Conservation (phyloP, 2,888 invertebrate genomes). For the Coenonympha arcania region DNA sequence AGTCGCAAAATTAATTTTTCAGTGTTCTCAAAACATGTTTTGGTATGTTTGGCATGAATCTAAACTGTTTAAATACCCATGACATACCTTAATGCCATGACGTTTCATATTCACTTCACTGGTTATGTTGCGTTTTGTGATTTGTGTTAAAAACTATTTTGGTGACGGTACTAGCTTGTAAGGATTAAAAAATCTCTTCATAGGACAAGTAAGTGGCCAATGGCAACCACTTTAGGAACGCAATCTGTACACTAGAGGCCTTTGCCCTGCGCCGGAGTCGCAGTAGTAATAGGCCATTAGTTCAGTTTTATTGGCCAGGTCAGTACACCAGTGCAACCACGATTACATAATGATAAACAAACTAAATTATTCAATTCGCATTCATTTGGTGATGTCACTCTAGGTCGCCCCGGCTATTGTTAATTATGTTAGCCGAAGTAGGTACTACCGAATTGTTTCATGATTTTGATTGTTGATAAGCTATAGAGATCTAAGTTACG, state of each 20-base stretch:
- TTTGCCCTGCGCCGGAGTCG: slow-evolving; percentile 26
- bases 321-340: slow-evolving; percentile 30
- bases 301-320: slow-evolving; percentile 32
- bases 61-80: no score
- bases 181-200: no score
- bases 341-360: slow-evolving; percentile 33
- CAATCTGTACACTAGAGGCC: slow-evolving; percentile 21
- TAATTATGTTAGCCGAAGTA: slow-evolving; percentile 9
- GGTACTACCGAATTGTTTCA: background rate
- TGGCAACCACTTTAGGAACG: background rate
- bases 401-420: slow-evolving; percentile 16
- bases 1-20: no score
- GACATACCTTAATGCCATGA: no score
- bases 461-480: background rate
- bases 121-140: no score
- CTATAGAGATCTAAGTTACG: background rate
- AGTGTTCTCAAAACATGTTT: no score
- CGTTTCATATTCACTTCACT: no score
- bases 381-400: slow-evolving; percentile 30
- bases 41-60: no score
- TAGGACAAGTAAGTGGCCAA: no score
- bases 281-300: slow-evolving; percentile 29
- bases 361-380: slow-evolving; percentile 31
- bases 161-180: no score
- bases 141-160: no score